Conservation (phyloP, 2,113 vertebrate genomes). For the Cynocephalus volans region DNA sequence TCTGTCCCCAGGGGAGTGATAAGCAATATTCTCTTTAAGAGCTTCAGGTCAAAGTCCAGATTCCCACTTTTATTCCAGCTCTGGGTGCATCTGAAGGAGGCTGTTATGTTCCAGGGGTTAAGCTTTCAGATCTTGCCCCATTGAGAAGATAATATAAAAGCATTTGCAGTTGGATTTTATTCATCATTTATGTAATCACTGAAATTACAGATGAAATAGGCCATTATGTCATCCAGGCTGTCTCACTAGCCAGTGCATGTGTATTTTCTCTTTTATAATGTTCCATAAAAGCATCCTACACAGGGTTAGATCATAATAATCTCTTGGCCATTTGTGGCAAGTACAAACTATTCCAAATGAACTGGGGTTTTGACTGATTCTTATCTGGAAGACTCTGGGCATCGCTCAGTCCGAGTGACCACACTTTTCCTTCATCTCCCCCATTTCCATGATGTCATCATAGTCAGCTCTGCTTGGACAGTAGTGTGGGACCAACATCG, state of each 20-base stretch:
- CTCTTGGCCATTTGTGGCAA: slow-evolving; percentile 65
- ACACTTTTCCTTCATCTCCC: not conserved
- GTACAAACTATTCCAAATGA: slow-evolving; percentile 60
- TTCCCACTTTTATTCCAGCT: slow-evolving; percentile 66
- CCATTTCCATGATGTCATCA: not conserved
- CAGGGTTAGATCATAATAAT: slow-evolving; percentile 57
- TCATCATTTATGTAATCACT: slow-evolving; percentile 74
- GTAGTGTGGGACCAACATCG: accelerated
- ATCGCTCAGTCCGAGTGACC: not conserved
- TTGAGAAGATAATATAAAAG: slow-evolving; percentile 76
- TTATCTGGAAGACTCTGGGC: not conserved
- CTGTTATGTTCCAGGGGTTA: slow-evolving; percentile 68
- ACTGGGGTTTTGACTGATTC: slow-evolving; percentile 26
- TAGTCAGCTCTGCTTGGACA: not conserved
- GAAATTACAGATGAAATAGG: slow-evolving; percentile 79
- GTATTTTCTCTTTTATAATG: slow-evolving; percentile 62
- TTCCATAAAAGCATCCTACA: slow-evolving; percentile 71
- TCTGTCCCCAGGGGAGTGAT: slow-evolving; percentile 60
- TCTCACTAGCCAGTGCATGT: slow-evolving; percentile 1
- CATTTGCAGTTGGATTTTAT: slow-evolving; percentile 77
- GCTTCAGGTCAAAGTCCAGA: slow-evolving; percentile 66
- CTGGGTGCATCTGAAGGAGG: slow-evolving; percentile 60
- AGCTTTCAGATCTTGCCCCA: slow-evolving; percentile 70
- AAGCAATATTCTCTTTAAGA: slow-evolving; percentile 71
- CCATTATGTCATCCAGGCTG: slow-evolving; percentile 40